These are phyloP conservation scores for Orchestes rusci DNA, from an alignment of 2,888 invertebrate species.

Conservation along the genomic window DNA sequence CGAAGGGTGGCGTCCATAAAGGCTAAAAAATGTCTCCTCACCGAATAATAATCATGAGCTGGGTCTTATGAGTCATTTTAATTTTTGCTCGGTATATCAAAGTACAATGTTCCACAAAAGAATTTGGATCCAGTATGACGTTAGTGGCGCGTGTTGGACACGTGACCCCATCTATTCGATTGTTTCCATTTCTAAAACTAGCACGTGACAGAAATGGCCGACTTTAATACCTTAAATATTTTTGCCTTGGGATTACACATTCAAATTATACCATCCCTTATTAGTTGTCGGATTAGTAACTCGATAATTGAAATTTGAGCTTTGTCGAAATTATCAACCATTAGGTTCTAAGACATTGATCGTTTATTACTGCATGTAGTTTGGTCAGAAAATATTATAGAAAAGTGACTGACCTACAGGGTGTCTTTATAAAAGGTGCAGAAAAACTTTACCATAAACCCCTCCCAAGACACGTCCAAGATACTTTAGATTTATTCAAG, in stretches of 20 bases:
- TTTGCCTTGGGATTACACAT: constrained; percentile 15
- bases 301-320: constrained; percentile 1
- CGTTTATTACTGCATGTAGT: too few species aligned
- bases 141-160: constrained; percentile 35
- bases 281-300: constrained; percentile 4
- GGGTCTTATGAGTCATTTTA: constrained; percentile 34
- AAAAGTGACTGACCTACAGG: too few species aligned
- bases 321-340: neutral
- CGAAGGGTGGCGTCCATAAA: too few species aligned
- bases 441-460: too few species aligned
- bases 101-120: constrained; percentile 25
- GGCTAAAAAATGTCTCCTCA: too few species aligned
- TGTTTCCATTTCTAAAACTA: constrained; percentile 37
- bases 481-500: too few species aligned
- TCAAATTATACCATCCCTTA: constrained; percentile 9
- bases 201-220: constrained; percentile 38
- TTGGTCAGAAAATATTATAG: too few species aligned
- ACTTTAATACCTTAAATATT: constrained; percentile 28
- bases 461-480: too few species aligned
- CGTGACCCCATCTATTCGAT: constrained; percentile 37
- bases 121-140: constrained; percentile 30
- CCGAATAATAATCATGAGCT: constrained; percentile 21
- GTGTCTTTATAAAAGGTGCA: too few species aligned
- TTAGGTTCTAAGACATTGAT: too few species aligned
- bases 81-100: constrained; percentile 36